These are phyloP conservation scores for Phenacoccus solenopsis DNA, from an alignment of 1,140 invertebrate genomes.

Conservation along the genomic window DNA sequence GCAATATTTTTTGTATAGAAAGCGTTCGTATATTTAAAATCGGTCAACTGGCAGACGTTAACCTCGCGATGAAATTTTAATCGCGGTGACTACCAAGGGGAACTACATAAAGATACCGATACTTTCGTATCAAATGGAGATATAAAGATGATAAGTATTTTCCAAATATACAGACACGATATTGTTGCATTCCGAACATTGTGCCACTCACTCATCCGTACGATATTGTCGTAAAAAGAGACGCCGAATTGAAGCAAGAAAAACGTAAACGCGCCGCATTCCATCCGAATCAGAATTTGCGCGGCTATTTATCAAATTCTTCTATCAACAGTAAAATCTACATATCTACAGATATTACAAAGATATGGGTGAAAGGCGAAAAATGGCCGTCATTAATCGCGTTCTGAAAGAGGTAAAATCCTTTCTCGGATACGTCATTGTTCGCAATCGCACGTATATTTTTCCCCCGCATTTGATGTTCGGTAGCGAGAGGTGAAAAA, in stretches of 20 bases:
- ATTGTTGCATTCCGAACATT: neutral
- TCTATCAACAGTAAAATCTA: no score
- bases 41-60: no score
- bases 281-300: neutral
- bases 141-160: neutral
- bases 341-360: neutral
- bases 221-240: slow-evolving; percentile 1
- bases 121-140: no score
- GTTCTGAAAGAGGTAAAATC: neutral
- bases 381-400: neutral
- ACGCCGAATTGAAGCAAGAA: no score
- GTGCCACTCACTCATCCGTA: neutral
- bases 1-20: no score
- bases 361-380: neutral
- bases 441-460: neutral
- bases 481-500: neutral
- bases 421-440: neutral
- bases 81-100: no score
- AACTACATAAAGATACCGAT: no score
- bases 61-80: no score
- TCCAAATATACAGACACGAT: neutral
- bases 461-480: neutral
- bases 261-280: neutral
- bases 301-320: neutral
- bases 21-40: no score